These are phyloP conservation scores for Oscheius sp. DNA, from an alignment of 2,888 invertebrate genomes.

Conservation along the genomic window DNA sequence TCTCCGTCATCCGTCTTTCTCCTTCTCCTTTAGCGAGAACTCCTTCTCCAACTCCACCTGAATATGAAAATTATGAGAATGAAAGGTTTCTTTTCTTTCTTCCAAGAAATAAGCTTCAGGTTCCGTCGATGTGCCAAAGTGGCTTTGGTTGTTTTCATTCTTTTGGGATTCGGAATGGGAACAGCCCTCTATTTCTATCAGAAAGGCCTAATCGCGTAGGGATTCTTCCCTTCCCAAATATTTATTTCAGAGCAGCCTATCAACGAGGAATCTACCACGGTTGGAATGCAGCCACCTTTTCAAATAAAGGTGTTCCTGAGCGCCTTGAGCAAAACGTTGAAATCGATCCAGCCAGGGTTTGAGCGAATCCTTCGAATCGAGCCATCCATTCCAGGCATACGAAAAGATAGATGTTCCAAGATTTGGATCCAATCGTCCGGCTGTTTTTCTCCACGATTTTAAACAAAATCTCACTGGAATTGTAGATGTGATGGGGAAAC, in stretches of 20 bases:
- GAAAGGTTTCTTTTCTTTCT: conserved; percentile 4
- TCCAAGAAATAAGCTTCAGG: conserved; percentile 22
- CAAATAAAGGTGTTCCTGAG: conserved; percentile 52
- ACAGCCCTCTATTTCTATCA: conserved; percentile 52
- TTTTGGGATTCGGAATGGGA: conserved; percentile 45
- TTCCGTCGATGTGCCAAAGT: conserved; percentile 50
- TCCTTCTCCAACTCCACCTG: conserved; percentile 56
- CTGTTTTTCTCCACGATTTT: conserved; percentile 92
- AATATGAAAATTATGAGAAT: conserved; percentile 51
- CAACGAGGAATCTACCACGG: conserved; percentile 54
- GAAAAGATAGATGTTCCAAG: conserved; percentile 88
- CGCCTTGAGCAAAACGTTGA: conserved; percentile 63
- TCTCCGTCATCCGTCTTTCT: conserved; percentile 59
- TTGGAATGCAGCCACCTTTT: conserved; percentile 51
- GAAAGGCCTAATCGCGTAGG: conserved; percentile 49
- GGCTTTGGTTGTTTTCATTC: conserved; percentile 38
- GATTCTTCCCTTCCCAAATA: not conserved
- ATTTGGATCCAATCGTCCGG: conserved; percentile 82
- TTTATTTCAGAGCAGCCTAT: conserved; percentile 44
- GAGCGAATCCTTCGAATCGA: too few species aligned
- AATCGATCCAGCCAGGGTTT: conserved; percentile 73
- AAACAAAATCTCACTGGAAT: conserved; percentile 82
- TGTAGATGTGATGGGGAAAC: conserved; percentile 79
- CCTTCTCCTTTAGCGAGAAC: conserved; percentile 57
- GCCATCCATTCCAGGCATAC: conserved; percentile 73